phyloP scores from a whole-genome alignment of 2,113 vertebrate genomes.

The Aix galericulata region DNA sequence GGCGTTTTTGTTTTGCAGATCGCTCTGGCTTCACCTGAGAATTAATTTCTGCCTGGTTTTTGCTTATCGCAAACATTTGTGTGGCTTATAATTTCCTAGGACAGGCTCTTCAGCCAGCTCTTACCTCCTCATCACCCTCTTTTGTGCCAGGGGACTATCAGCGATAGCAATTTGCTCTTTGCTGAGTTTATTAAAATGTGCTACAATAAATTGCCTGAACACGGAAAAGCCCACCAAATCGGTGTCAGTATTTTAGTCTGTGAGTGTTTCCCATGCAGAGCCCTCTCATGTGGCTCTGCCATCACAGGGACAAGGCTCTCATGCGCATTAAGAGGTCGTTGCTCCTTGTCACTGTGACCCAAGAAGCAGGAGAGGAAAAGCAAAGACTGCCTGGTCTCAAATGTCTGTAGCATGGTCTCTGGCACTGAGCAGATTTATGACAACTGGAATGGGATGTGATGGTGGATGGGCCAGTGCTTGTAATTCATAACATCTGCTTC shows the following conservation, averaged over 20 bases:
- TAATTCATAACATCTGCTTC: not conserved
- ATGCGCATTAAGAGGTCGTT: accelerated
- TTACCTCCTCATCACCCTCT: not conserved
- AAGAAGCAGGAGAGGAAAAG: not conserved
- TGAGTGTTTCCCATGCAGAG: not conserved
- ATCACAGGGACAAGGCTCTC: accelerated
- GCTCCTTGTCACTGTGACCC: not conserved
- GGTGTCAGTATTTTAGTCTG: not conserved
- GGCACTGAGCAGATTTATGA: not conserved
- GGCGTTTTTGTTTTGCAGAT: not conserved
- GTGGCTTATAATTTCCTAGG: not conserved
- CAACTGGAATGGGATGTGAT: not conserved
- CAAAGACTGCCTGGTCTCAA: not conserved
- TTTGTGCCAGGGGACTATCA: not conserved
- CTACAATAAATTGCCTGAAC: not conserved
- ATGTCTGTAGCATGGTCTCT: not conserved
- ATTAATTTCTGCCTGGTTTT: not conserved
- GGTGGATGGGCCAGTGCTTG: accelerated
- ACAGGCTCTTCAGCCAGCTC: not conserved
- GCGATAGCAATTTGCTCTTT: not conserved
- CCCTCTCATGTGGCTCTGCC: not conserved
- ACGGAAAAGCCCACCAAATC: not conserved
- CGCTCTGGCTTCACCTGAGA: not conserved
- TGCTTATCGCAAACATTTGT: not conserved
- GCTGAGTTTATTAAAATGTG: not conserved